Base-by-base conservation (phyloP, 2,113 vertebrate genomes). In the Rhagologus leucostigma region DNA sequence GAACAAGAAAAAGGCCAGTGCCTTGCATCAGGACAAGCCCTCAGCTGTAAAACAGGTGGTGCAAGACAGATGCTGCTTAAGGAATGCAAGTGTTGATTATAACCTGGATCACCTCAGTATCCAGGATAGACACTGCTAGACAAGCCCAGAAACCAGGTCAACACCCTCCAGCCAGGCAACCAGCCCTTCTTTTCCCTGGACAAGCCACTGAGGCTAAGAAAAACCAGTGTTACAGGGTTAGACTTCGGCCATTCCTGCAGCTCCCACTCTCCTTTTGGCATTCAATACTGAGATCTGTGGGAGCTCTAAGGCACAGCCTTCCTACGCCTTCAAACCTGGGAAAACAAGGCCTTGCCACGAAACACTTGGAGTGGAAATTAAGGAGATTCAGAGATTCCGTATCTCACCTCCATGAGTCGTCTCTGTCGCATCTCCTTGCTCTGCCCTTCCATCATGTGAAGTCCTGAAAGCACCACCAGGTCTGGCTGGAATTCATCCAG, bases 361-460 rank as follows among this genome's bases (percentile, higher is more conserved):
- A 57, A 46, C 32, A 5, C 35, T 5, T 63, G 63, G 41, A 53
- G 14, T 10, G 44, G 56, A 75, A 67, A 39, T 39, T 0, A 42
- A 56, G 67, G 42, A 50, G 47, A 57, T 8, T 1, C 37, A 11
- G 53, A 12, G 19, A 14, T 30, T 86, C 17, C 42, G 22, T 7
- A 37, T 39, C 55, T 97, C 91, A 99, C 99, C 98, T 99, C 98
- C 95, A 98, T 94, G 47, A 99, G 98, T 10, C 99, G 97, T 32
- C 98, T 98, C 93, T 98, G 98, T 94, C 99, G 98, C 60, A 98
- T 91, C 79, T 98, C 98, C 56, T 97, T 97, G 95, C 98, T 99
- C 95, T 99, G 99, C 53, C 99, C 99, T 92, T 99, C 99, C 99
- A 99, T 99, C 99, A 99, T 99, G 97, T 99, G 99, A 55, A 99